A percentile compares a stretch with the other conserved stretches of the same genome.
These are phyloP conservation scores for Amphibalanus amphitrite DNA, from an alignment of 1,140 invertebrate species.

Conservation along the genomic window DNA sequence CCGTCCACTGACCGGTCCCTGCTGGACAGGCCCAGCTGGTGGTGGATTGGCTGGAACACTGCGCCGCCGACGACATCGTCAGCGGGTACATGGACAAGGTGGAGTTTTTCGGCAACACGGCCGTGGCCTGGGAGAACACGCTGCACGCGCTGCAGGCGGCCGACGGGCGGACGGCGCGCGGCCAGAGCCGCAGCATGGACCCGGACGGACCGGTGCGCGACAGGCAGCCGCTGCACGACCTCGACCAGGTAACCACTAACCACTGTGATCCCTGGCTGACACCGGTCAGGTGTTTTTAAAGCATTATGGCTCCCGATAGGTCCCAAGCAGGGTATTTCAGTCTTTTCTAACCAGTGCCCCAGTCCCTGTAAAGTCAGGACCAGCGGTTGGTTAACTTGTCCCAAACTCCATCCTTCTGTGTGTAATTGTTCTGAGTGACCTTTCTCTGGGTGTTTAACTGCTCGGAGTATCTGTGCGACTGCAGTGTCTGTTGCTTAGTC, in stretches of 20 bases:
- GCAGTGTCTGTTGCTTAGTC: neutral
- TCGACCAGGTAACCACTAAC: conserved; percentile 51
- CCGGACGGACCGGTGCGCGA: conserved; percentile 80
- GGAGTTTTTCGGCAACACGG: conserved; percentile 52
- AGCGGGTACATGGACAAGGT: conserved; percentile 39
- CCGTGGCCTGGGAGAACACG: conserved; percentile 76
- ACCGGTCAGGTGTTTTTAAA: too few relatives aligned
- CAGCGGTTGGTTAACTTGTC: too few relatives aligned
- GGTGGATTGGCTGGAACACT: conserved; percentile 81
- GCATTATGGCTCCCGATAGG: too few relatives aligned
- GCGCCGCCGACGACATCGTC: conserved; percentile 40
- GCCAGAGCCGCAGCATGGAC: conserved; percentile 41
- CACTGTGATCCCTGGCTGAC: too few relatives aligned
- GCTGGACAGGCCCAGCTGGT: neutral
- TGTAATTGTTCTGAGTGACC: conserved; percentile 2
- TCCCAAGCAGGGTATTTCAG: too few relatives aligned
- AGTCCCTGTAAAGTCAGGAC: too few relatives aligned
- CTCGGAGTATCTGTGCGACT: neutral
- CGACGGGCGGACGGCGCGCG: neutral
- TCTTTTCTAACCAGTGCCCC: too few relatives aligned
- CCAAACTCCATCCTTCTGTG: too few relatives aligned
- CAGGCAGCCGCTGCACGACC: conserved; percentile 58
- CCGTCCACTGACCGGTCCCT: too few relatives aligned
- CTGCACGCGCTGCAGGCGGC: conserved; percentile 49
- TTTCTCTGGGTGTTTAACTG: conserved; percentile 1